Base-by-base conservation (phyloP, 1,140 invertebrate species). In the Harlomillsia oculata region DNA sequence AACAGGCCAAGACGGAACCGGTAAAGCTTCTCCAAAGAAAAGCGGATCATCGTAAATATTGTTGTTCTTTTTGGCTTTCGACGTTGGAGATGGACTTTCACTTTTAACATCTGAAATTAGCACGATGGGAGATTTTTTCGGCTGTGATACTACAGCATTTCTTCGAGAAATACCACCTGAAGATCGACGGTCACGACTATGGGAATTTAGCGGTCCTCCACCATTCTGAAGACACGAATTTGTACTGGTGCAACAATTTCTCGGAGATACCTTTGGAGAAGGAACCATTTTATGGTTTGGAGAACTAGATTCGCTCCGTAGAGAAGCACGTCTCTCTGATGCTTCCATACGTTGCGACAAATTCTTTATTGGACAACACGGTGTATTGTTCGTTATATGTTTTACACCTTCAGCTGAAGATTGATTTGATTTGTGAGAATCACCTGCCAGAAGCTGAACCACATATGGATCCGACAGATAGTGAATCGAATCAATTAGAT, bases 381-480 rank as follows among this genome's bases (percentile, higher is more conserved):
- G 26, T 28, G 48, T 34, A 36, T 36, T 39, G 26, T 37, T 50
- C 14, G 46, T 16, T n/a, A n/a, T n/a, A n/a, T n/a, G n/a, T n/a
- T n/a, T n/a, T n/a, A n/a, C n/a, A n/a, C n/a, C n/a, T n/a, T n/a
- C n/a, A 49, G 14, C 20, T 30, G 34, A 37, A 50, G 28, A 37
- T 37, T 32, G 28, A 50, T 37, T 50, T 37, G 48, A 18, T 48
- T 48, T 48, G 34, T 48, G 45, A 32, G 45, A 48, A 48, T 28
- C 28, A 2, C 39, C 49, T 6, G 62, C 53, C 8, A 63, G 34
- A 30, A 63, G 32, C 37, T 61, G 36, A 45, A 65, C 46, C 8
- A 65, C 63, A 40, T 65, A 65, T 14, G 63, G 59, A 32, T 65
- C 63, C 18, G 56, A 59, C 3, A 65, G 46, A 29, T 57, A 60